Percentiles rank a stretch among this genome's conserved stretches.
Conservation (phyloP, 37 sponge, comb jelly and placozoan species). For the Cliona cf. orientalis region DNA sequence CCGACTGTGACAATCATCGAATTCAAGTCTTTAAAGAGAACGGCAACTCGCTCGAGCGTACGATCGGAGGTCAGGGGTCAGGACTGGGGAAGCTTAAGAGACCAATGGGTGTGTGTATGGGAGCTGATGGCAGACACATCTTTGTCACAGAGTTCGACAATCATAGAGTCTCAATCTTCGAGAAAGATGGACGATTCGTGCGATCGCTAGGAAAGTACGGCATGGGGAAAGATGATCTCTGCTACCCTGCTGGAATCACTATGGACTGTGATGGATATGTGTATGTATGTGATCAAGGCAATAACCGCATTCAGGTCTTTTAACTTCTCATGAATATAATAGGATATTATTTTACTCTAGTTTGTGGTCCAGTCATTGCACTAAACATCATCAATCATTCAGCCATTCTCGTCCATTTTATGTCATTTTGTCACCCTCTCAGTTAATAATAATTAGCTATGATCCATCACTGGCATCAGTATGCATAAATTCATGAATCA, state of each 20-base stretch:
- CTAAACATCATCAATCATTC: no score
- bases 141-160: constrained; percentile 41
- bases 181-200: constrained; percentile 22
- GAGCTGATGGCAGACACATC: constrained; percentile 1
- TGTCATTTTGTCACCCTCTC: no score
- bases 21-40: constrained; percentile 28
- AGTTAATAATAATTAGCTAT: no score
- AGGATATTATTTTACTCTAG: no score
- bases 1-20: constrained; percentile 42
- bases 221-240: constrained; percentile 9
- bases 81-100: neutral
- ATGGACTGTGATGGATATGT: constrained; percentile 47
- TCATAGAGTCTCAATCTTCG: constrained; percentile 25
- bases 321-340: no score
- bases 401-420: no score
- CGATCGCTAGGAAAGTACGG: constrained; percentile 22
- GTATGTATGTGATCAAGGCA: constrained; percentile 52
- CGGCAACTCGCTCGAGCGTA: constrained; percentile 9
- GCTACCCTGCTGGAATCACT: constrained; percentile 26
- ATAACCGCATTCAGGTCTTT: constrained; percentile 41
- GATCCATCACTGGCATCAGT: no score
- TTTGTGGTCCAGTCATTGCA: no score
- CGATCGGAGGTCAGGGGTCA: constrained; percentile 1
- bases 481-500: no score
- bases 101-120: constrained; percentile 34